A percentile compares a stretch with the other conserved stretches of the same genome.
Conservation (phyloP, 2,113 vertebrate genomes). For the Trichechus manatus region DNA sequence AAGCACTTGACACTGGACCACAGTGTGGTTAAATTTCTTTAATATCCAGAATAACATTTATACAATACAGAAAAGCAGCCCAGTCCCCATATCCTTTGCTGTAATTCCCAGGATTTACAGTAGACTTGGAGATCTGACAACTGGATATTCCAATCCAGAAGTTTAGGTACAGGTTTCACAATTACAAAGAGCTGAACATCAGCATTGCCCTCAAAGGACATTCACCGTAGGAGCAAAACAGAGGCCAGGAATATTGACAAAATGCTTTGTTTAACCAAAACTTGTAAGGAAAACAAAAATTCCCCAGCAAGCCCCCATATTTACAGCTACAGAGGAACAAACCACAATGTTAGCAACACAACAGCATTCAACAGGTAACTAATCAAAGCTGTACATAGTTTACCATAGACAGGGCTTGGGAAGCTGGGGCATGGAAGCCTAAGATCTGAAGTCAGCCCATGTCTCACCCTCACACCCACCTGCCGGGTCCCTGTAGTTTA, state of each 20-base stretch:
- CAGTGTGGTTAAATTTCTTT: constrained; percentile 37
- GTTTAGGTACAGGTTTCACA: constrained; percentile 79
- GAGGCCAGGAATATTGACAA: constrained; percentile 78
- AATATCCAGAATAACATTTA: constrained; percentile 62
- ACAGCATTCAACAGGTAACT: constrained; percentile 58
- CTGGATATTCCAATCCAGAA: constrained; percentile 62
- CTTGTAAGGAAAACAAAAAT: constrained; percentile 73
- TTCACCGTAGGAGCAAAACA: constrained; percentile 69
- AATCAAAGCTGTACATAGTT: constrained; percentile 74
- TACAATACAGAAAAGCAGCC: constrained; percentile 68
- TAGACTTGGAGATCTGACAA: constrained; percentile 67
- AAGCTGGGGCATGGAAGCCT: neutral
- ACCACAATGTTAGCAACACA: constrained; percentile 74
- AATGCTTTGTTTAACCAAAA: constrained; percentile 78
- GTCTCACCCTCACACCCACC: neutral
- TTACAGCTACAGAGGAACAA: constrained; percentile 78
- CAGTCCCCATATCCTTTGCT: constrained; percentile 53
- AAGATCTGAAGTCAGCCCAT: neutral
- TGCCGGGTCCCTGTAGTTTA: neutral
- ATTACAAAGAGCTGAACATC: constrained; percentile 71
- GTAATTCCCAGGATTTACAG: constrained; percentile 84
- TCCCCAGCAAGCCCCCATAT: constrained; percentile 72
- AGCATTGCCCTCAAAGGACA: constrained; percentile 72
- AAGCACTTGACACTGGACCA: constrained; percentile 14
- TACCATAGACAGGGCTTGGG: constrained; percentile 70